Base-by-base conservation (phyloP, 1,140 invertebrate genomes). In the Drosophila nasuta region DNA sequence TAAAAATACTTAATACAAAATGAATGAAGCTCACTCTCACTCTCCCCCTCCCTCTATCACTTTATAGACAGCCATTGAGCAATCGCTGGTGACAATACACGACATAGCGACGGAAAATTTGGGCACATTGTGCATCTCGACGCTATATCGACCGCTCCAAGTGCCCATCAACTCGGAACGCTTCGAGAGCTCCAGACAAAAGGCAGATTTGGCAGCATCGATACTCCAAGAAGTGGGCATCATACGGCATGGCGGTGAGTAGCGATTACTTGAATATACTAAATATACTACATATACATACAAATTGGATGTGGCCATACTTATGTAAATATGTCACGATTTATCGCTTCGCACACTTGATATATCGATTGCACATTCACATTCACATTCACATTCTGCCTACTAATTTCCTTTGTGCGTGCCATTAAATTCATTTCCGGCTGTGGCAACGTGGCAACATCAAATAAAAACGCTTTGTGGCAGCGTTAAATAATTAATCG, bases 141-240 rank as follows among this genome's bases (percentile, higher is more conserved):
- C 95, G 81, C 93, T 94, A 20, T 96, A 95, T 92, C 95, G 95
- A 48, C 94, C 95, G 5, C 93, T 96, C 41, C 93, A 94, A 38
- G 94, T 95, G 51, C 94, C 94, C 8, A 91, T 97, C 67, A 94
- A 95, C 88, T 93, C 95, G 1, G 91, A 93, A 10, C 93, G 95
- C 17, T 96, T 95, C 93, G 95, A 96, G 82, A 93, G 94, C 1
- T 94, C 95, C 25, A 93, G 95, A 59, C 95, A 96, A 77, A 95
- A 96, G 77, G 94, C 95, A 2, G 96, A 96, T 83, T 93, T 97
- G 73, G 95, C 96, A 1, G 95, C 96, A 15, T 94, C 94, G 65
- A 93, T 96, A 74, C 92, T 97, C 1, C 95, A 95, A 74, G 95
- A 96, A 82, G 93, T 96, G 10, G 95, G 95, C 28, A 93, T 95